These are phyloP conservation scores for Lordiphosa fenestrarum DNA, from an alignment of 2,888 invertebrate species.

Conservation along the genomic window DNA sequence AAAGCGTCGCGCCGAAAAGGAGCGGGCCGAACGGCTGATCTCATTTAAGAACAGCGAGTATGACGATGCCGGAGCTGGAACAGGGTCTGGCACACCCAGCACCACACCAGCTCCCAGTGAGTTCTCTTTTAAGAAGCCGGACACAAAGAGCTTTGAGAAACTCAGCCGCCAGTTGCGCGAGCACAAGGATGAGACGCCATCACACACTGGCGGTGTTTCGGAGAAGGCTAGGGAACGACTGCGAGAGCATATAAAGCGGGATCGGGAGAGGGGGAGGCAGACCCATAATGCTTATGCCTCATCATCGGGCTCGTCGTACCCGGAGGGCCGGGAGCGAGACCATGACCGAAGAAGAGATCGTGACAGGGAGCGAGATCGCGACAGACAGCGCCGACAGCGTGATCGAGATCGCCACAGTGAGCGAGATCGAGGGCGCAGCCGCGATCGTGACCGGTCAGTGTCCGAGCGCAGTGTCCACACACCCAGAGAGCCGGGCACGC, in stretches of 20 bases:
- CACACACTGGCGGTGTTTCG: conserved; percentile 95
- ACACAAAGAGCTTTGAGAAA: conserved; percentile 76
- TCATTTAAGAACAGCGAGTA: conserved; percentile 83
- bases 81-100: conserved; percentile 27
- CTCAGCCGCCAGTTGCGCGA: conserved; percentile 86
- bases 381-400: conserved; percentile 49
- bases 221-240: conserved; percentile 85
- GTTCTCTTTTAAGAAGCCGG: conserved; percentile 78
- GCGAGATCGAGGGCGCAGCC: conserved; percentile 49
- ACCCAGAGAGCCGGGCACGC: conserved; percentile 90
- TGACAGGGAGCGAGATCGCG: conserved; percentile 59
- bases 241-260: conserved; percentile 84
- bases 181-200: conserved; percentile 93
- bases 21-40: conserved; percentile 84
- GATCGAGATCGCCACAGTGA: conserved; percentile 62
- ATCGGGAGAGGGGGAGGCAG: conserved; percentile 60
- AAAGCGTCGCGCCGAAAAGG: conserved; percentile 84
- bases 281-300: not conserved
- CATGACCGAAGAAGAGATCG: conserved; percentile 78
- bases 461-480: conserved; percentile 80
- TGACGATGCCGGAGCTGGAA: conserved; percentile 75
- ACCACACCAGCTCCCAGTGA: conserved; percentile 55
- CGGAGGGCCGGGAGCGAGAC: conserved; percentile 23
- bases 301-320: conserved; percentile 4
- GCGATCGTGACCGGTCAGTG: conserved; percentile 63